Conservation (phyloP, 2,888 invertebrate species). For the Rhaphigaster nebulosa region DNA sequence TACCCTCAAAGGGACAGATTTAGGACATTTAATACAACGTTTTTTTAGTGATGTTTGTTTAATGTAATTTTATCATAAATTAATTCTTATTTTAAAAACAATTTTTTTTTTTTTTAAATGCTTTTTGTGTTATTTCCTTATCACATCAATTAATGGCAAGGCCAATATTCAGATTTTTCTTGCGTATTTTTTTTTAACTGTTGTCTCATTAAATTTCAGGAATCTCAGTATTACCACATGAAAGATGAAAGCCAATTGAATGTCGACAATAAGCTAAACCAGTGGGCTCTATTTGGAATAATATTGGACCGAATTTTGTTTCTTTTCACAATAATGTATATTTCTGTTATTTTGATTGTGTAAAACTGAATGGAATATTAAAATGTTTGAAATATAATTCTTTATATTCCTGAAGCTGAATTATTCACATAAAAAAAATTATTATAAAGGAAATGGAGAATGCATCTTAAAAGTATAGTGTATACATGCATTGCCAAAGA, state of each 20-base stretch:
- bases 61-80: no score
- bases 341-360: conserved; percentile 40
- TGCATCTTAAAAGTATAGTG: no score
- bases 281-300: conserved; percentile 41
- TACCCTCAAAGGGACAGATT: no score
- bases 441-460: not conserved
- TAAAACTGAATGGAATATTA: not conserved
- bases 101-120: no score
- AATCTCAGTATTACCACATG: conserved; percentile 47
- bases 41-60: no score
- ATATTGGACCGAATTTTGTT: conserved; percentile 52
- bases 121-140: not conserved
- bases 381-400: not conserved
- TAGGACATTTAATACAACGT: no score
- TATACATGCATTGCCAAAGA: not conserved
- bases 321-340: conserved; percentile 34
- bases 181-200: not conserved
- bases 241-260: conserved; percentile 7
- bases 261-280: not conserved
- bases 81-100: no score
- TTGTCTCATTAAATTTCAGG: conserved; percentile 14
- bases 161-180: not conserved
- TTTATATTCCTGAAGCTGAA: not conserved
- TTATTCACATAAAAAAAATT: not conserved
- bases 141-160: not conserved